Percentiles rank a stretch among this genome's conserved stretches.
Evolutionary conservation across 2,888 invertebrate genomes (phyloP).

Genomic region (Archips xylosteana): DNA sequence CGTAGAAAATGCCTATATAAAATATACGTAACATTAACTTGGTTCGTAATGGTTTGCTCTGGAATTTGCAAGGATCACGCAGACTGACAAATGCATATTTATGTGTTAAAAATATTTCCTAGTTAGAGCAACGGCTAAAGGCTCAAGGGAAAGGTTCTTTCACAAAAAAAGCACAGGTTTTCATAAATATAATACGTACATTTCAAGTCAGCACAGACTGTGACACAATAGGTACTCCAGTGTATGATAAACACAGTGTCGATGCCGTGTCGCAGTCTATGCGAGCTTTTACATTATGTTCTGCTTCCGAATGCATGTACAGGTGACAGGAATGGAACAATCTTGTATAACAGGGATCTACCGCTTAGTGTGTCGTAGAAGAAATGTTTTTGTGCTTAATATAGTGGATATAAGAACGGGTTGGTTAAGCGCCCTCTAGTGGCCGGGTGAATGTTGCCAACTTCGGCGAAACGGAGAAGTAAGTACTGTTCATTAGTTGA

Average conservation of each 20-base stretch:
- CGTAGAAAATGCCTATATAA: slow-evolving; percentile 36
- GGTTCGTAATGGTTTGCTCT: slow-evolving; percentile 25
- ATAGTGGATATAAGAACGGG: slow-evolving; percentile 43
- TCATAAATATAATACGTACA: slow-evolving; percentile 41
- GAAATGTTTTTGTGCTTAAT: slow-evolving; percentile 73
- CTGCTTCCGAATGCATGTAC: slow-evolving; percentile 75
- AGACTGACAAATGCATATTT: slow-evolving; percentile 34
- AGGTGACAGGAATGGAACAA: slow-evolving; percentile 70
- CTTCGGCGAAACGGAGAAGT: slow-evolving; percentile 67
- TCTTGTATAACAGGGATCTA: slow-evolving; percentile 61
- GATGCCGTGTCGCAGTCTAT: slow-evolving; percentile 24
- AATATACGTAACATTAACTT: slow-evolving; percentile 32
- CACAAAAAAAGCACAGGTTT: slow-evolving; percentile 40
- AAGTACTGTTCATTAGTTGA: slow-evolving; percentile 79
- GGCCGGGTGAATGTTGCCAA: slow-evolving; percentile 66
- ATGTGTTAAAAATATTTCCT: slow-evolving; percentile 35
- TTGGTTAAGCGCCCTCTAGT: slow-evolving; percentile 53
- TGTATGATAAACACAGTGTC: background rate
- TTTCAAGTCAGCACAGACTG: slow-evolving; percentile 29
- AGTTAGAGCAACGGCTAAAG: slow-evolving; percentile 35
- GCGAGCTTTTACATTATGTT: slow-evolving; percentile 54
- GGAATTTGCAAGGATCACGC: slow-evolving; percentile 29
- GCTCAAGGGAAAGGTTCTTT: slow-evolving; percentile 38
- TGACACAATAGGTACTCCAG: slow-evolving; percentile 10
- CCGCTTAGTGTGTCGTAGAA: slow-evolving; percentile 82